These are phyloP conservation scores for human DNA, from an alignment of 2,113 vertebrate genomes.

Conservation along the genomic window GRCh38 chr3:126853001-126853500, in stretches of 20 bases:
- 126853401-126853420: conserved; percentile 70
- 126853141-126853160: conserved; percentile 77
- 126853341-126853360: conserved; percentile 82
- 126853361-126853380: conserved; percentile 72
- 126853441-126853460: conserved; percentile 44
- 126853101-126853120: conserved; percentile 77
- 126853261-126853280: conserved; percentile 68
- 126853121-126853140: conserved; percentile 81
- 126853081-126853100: conserved; percentile 69
- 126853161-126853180: conserved; percentile 68
- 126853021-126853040: conserved; percentile 62
- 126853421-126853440: conserved; percentile 30
- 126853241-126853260: conserved; percentile 45
- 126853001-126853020: conserved; percentile 42
- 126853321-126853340: conserved; percentile 80
- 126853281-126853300: conserved; percentile 80
- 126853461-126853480: conserved; percentile 76
- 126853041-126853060: conserved; percentile 66
- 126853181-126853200: conserved; percentile 61
- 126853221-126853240: conserved; percentile 75
- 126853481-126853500: conserved; percentile 78
- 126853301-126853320: conserved; percentile 79
- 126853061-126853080: conserved; percentile 68
- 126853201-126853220: conserved; percentile 77
- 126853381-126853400: not conserved